Evolutionary conservation across 2,888 invertebrate species (phyloP).

Genomic region (Dryobotodes eremita): DNA sequence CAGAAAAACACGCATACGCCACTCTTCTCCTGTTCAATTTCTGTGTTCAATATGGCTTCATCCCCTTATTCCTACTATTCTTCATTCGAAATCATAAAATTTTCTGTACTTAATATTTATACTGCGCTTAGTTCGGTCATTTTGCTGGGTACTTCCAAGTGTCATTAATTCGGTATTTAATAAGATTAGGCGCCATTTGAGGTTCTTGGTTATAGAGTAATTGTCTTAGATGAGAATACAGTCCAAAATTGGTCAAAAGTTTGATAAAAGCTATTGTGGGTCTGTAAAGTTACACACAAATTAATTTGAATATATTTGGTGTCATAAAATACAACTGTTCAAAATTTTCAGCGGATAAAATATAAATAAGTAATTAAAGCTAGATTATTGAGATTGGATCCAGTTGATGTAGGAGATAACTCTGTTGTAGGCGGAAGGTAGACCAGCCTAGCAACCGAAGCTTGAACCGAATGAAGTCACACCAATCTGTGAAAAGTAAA

Average conservation of each 20-base stretch:
- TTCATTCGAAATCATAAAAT: too few relatives aligned
- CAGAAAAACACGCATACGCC: too few relatives aligned
- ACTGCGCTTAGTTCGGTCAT: too few relatives aligned
- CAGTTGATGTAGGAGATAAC: constrained; percentile 48
- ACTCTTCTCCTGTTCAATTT: too few relatives aligned
- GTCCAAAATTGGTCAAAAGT: not conserved
- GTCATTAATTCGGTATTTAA: not conserved
- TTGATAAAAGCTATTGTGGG: constrained; percentile 7
- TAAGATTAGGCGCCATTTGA: not conserved
- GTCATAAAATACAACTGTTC: not conserved
- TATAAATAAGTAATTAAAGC: constrained; percentile 4
- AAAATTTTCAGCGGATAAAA: not conserved
- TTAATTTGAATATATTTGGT: constrained; percentile 13
- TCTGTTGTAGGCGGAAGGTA: constrained; percentile 40
- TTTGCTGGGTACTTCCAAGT: not conserved
- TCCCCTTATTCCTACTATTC: too few relatives aligned
- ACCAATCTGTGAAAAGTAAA: constrained; percentile 41
- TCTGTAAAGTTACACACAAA: constrained; percentile 20
- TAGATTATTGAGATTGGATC: constrained; percentile 46
- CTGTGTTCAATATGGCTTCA: too few relatives aligned
- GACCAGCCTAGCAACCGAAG: constrained; percentile 14
- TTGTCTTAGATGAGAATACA: not conserved
- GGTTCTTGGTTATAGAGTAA: not conserved
- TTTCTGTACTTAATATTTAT: too few relatives aligned
- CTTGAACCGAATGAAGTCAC: constrained; percentile 39